Evolutionary conservation across 2,113 vertebrate species (phyloP), one percentile per base, ranked within the genome.

Genomic region (Theropithecus gelada): DNA sequence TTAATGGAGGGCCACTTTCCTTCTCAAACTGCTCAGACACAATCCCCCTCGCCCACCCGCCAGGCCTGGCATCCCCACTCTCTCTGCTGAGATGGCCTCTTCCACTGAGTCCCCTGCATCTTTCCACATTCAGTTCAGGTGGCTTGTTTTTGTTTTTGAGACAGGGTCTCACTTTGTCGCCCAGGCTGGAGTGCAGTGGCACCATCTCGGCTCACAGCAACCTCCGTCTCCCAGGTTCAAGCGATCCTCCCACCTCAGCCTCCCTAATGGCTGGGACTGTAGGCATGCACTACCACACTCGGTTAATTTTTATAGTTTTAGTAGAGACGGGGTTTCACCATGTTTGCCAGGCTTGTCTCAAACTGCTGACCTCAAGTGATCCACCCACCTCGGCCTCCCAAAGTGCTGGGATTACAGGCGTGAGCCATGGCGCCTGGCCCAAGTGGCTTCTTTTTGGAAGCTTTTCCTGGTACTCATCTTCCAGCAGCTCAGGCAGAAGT

Each of bases 31-130:
- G 59, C 25, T 35, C 18, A 57, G 0, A 6, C 0, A 13, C 73
- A 82, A 9, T 43, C 17, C 70, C 30, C 25, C 32, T 3, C 2
- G 35, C 10, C 25, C 55, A 11, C 18, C 16, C 12, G 18, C 14
- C 10, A 64, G 45, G 12, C n/a, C 23, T 16, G n/a, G n/a, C 0
- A 0, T 35, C 22, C 16, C 68, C 35, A 8, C 0, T 5, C 8
- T 22, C 22, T 55, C 32, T 6, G 5, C 76, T 4, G 45, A 45
- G n/a, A 25, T 0, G n/a, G 12, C 79, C 43, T 82, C 79, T 96
- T 25, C 50, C 45, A 11, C 4, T 23, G 2, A 0, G 6, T 25
- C 20, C 6, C 18, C 45, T 27, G 78, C 88, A 72, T 59, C 61
- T 78, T 78, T 32, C 17, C 52, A 66, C 5, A 25, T 27, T 68